Evolutionary conservation across 53 echinoderm and acorn worm genomes (phyloP).

Genomic region (Holothuria scabra): DNA sequence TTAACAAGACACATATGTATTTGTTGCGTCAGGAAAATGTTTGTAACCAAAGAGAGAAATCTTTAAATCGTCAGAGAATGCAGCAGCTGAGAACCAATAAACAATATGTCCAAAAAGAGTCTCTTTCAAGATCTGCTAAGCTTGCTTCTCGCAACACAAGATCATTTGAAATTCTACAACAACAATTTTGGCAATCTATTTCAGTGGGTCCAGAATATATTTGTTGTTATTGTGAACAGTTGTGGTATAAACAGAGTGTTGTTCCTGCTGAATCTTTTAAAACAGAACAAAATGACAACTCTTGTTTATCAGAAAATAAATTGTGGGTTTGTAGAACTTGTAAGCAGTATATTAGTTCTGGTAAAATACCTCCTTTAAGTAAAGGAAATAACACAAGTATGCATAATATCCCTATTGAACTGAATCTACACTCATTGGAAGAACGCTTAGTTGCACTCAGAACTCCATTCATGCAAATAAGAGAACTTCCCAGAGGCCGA

Average conservation of each 20-base stretch:
- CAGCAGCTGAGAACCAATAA: neutral
- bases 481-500: slow-evolving; percentile 55
- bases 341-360: neutral
- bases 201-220: slow-evolving; percentile 21
- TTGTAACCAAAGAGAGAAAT: neutral
- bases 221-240: neutral
- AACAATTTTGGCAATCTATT: slow-evolving; percentile 7
- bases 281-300: too few species aligned
- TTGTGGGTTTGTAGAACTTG: slow-evolving; percentile 39
- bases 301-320: neutral
- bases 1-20: neutral
- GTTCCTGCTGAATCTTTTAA: too few species aligned
- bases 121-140: neutral
- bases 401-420: slow-evolving; percentile 13
- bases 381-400: slow-evolving; percentile 17
- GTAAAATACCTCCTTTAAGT: slow-evolving; percentile 13
- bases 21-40: neutral
- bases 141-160: neutral
- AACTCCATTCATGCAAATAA: slow-evolving; percentile 58
- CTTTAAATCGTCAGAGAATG: neutral
- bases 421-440: slow-evolving; percentile 19
- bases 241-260: too few species aligned
- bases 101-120: neutral
- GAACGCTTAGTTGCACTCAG: slow-evolving; percentile 52
- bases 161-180: neutral